A percentile compares a stretch with the other conserved stretches of the same genome.
phyloP scores from a whole-genome alignment of 2,113 vertebrate genomes.

The Sporophila hypoxantha region DNA sequence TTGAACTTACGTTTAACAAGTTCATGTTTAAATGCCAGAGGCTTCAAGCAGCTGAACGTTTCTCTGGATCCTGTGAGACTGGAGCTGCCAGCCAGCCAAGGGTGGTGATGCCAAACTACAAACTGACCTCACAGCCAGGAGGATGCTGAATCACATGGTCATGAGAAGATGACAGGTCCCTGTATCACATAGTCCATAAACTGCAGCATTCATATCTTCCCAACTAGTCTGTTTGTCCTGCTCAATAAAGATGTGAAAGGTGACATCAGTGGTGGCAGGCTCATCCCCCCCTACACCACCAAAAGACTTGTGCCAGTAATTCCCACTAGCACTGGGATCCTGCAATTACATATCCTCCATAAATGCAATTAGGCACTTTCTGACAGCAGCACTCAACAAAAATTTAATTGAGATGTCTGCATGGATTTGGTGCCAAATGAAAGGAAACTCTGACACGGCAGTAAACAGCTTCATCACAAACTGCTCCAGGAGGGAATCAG shows the following conservation, averaged over 20 bases:
- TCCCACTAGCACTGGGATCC: background rate
- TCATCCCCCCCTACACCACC: background rate
- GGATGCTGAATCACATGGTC: slow-evolving; percentile 9
- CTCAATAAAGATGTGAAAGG: background rate
- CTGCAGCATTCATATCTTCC: background rate
- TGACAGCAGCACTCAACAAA: background rate
- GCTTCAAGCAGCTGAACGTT: background rate
- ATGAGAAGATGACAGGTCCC: background rate
- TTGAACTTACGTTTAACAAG: background rate
- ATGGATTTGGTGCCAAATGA: background rate
- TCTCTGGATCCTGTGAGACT: background rate
- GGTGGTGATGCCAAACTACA: background rate
- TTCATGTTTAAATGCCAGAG: background rate
- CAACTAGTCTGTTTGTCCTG: background rate
- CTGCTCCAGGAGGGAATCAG: background rate
- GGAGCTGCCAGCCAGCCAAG: background rate
- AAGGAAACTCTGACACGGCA: background rate
- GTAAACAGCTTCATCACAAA: background rate
- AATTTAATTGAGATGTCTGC: background rate
- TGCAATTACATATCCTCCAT: background rate
- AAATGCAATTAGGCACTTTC: background rate
- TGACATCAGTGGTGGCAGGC: background rate
- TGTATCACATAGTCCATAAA: background rate
- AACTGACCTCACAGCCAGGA: background rate
- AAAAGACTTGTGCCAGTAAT: background rate